Percentiles rank a stretch among this genome's conserved stretches.
Conservation (phyloP, 2,113 vertebrate species). For the Psittacara wagleri region DNA sequence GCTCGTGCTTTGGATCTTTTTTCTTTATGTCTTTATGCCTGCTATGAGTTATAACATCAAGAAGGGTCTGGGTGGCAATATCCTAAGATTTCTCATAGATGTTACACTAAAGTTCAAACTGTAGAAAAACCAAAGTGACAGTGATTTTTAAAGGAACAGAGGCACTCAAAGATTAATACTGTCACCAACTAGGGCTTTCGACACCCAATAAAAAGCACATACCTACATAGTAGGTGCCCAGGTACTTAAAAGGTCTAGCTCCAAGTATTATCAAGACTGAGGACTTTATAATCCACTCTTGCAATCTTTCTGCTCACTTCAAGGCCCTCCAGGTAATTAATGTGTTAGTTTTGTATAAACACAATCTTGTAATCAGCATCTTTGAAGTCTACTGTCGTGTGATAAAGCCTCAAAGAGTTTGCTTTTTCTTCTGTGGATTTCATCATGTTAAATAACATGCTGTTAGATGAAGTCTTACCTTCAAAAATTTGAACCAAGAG, state of each 20-base stretch:
- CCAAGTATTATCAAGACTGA: constrained; percentile 20
- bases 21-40: not conserved
- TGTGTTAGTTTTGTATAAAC: constrained; percentile 21
- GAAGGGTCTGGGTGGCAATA: not conserved
- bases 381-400: constrained; percentile 16
- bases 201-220: not conserved
- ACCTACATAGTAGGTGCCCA: not conserved
- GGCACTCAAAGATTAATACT: not conserved
- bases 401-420: constrained; percentile 26
- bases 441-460: not conserved
- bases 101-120: not conserved
- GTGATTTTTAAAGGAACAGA: constrained; percentile 19
- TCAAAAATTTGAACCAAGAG: not conserved
- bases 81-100: not conserved
- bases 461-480: not conserved
- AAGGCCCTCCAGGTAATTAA: constrained; percentile 38
- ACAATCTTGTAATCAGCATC: not conserved
- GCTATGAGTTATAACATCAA: not conserved
- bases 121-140: not conserved
- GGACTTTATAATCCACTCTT: constrained; percentile 28
- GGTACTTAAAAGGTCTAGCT: constrained; percentile 21
- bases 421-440: not conserved
- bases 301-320: constrained; percentile 39
- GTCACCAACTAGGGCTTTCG: not conserved
- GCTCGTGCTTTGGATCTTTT: not conserved